Base-by-base conservation (phyloP, 64 coral and sea anemone species). In the Porites australiensis region DNA sequence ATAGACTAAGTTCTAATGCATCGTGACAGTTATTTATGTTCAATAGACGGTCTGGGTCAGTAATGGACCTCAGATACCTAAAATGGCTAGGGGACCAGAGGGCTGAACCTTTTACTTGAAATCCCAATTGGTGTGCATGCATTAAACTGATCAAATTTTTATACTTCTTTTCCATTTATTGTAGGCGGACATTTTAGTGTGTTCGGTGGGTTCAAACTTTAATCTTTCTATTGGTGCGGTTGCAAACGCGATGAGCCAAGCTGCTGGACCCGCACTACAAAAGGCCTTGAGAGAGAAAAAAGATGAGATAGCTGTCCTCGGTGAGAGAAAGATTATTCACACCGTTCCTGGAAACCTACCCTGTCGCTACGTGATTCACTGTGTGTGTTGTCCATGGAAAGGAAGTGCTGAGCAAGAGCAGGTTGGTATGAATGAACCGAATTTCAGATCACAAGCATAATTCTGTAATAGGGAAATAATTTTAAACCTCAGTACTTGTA, bases 381-480 rank as follows among this genome's bases (percentile, higher is more conserved):
- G 81, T 69, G 62, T 84, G 45, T 84, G 81, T 20, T 84, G 62
- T 45, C 81, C 81, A 2, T 84, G 81, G 81, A 84, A 68, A 68
- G 62, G 45, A 84, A 22, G 3, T 50, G 8, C 63, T 49, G 45
- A 69, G 63, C 44, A 84, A 66, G 44, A 43, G 7, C 16, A 69
- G 81, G 81, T 68, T 12, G 50, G 1, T 16, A 49, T 7, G n/a
- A 15, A 13, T 22, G 13, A 12, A 58, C 3, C 61, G 4, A 48
- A 2, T 2, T 60, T 80, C 16, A 48, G 5, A 1, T 27, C 13
- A 58, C 58, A n/a, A n/a, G n/a, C n/a, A n/a, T n/a, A n/a, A n/a
- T n/a, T n/a, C n/a, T n/a, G n/a, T n/a, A n/a, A n/a, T n/a, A n/a
- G n/a, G n/a, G n/a, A n/a, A n/a, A n/a, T n/a, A n/a, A n/a, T n/a